A percentile compares a stretch with the other conserved stretches of the same genome.
Conservation (phyloP, 2,888 invertebrate genomes). For the Glyphotaelius pellucidus region DNA sequence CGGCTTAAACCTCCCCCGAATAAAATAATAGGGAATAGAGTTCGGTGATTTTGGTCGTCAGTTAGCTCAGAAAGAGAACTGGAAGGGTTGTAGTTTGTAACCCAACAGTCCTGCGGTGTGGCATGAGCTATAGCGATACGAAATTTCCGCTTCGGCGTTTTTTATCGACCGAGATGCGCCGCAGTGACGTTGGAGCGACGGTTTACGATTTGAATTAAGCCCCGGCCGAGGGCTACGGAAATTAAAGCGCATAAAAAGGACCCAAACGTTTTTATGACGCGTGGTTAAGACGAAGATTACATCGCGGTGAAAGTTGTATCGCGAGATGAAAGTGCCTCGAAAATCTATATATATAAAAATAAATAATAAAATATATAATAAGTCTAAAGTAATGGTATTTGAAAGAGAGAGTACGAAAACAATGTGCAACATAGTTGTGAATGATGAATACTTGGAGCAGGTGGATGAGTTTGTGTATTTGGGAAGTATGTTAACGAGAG, state of each 20-base stretch:
- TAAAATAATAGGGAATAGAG: neutral
- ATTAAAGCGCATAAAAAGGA: slow-evolving; percentile 65
- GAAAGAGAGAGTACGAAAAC: too few relatives aligned
- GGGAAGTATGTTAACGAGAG: too few relatives aligned
- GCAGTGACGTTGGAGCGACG: slow-evolving; percentile 50
- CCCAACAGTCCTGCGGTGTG: slow-evolving; percentile 34
- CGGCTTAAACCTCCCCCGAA: neutral
- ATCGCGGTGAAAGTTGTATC: neutral
- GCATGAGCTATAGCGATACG: slow-evolving; percentile 62
- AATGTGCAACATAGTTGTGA: too few relatives aligned
- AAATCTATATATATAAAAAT: neutral
- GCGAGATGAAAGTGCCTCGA: neutral
- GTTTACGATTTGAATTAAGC: slow-evolving; percentile 63
- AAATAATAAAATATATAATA: too few relatives aligned
- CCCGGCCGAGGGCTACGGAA: slow-evolving; percentile 60
- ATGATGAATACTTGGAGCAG: too few relatives aligned
- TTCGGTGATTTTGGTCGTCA: neutral
- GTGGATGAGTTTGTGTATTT: too few relatives aligned
- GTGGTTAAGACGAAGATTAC: slow-evolving; percentile 42
- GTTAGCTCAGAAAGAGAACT: neutral
- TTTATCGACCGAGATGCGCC: slow-evolving; percentile 61
- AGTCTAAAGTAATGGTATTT: too few relatives aligned
- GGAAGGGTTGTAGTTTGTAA: slow-evolving; percentile 30
- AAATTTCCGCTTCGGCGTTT: slow-evolving; percentile 65
- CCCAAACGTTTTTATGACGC: slow-evolving; percentile 54